Evolutionary conservation across 2,797 vertebrate species (phyloP).

Genomic region (Micromesistius poutassou): DNA sequence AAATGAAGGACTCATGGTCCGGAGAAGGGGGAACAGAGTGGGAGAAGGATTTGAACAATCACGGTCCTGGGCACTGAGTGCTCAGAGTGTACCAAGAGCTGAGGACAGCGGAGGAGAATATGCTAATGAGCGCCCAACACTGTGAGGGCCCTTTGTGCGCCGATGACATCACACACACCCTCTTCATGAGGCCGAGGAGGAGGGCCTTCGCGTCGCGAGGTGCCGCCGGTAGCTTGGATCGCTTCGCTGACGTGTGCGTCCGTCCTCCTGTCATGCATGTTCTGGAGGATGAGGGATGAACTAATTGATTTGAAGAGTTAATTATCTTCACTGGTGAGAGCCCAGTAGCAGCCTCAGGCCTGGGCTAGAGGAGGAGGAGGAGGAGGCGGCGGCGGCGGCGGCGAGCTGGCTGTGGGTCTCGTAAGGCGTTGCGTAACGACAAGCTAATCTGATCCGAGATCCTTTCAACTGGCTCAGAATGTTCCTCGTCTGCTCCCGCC

Average conservation of each 20-base stretch:
- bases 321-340: not conserved
- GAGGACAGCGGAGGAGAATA: slow-evolving; percentile 1
- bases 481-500: not conserved
- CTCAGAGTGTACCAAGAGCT: not conserved
- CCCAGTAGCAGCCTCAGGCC: not conserved
- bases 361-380: not conserved
- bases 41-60: not conserved
- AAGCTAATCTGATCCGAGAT: not conserved
- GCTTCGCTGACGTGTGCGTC: not conserved
- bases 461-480: not conserved
- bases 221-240: too few species aligned
- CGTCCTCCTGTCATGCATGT: not conserved
- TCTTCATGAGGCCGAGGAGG: not conserved
- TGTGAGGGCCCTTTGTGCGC: slow-evolving; percentile 22
- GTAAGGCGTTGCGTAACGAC: not conserved
- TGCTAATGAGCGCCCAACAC: slow-evolving; percentile 18
- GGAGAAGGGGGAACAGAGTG: not conserved
- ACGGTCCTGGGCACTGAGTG: not conserved
- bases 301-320: not conserved
- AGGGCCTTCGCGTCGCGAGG: not conserved
- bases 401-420: not conserved
- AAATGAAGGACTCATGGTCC: not conserved
- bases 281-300: not conserved
- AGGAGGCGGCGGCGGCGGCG: not conserved
- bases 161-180: slow-evolving; percentile 12